Percentiles rank a stretch among this genome's conserved stretches.
phyloP scores from a whole-genome alignment of 2,113 vertebrate genomes.

The Phyllostomus discolor region DNA sequence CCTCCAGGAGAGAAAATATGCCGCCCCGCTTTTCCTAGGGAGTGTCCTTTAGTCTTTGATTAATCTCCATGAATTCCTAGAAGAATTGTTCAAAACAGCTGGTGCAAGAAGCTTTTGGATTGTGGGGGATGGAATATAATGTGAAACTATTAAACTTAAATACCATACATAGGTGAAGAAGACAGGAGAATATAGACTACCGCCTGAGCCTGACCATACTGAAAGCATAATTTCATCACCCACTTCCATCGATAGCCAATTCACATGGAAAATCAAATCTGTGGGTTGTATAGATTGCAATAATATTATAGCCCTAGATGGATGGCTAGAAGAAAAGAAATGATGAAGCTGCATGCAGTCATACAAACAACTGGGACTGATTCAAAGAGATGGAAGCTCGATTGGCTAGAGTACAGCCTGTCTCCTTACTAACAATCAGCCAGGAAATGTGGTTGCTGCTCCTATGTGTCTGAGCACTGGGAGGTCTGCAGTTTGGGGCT shows the following conservation, averaged over 20 bases:
- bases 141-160: constrained; percentile 29
- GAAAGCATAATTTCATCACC: neutral
- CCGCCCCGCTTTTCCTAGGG: neutral
- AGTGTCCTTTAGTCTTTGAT: neutral
- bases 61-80: neutral
- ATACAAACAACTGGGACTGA: constrained; percentile 22
- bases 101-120: neutral
- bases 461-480: neutral
- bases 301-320: neutral
- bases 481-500: neutral
- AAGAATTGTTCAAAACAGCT: constrained; percentile 26
- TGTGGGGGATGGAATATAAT: neutral
- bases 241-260: neutral
- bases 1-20: neutral
- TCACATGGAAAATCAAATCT: constrained; percentile 55
- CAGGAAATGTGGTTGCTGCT: neutral
- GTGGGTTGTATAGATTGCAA: neutral
- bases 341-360: neutral
- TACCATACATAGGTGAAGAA: neutral
- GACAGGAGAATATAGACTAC: neutral
- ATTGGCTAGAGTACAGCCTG: neutral
- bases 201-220: neutral
- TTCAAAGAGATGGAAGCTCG: neutral
- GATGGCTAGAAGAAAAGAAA: neutral
- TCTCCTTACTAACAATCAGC: neutral